Conservation (phyloP, 2,888 invertebrate genomes). For the Maniola hyperantus region DNA sequence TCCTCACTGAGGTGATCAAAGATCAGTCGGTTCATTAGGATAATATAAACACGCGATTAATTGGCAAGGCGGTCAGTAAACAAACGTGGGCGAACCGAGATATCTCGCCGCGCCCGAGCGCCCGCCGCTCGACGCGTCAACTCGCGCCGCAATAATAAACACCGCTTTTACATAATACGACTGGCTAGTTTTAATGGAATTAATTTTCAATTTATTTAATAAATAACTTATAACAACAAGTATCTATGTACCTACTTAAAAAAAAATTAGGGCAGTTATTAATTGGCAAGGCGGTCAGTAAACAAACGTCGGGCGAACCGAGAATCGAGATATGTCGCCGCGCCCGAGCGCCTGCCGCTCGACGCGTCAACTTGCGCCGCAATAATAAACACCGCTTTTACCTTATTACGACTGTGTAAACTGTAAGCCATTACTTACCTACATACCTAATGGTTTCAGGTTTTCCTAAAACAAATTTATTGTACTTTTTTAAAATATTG, state of each 20-base stretch:
- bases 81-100: slow-evolving; percentile 41
- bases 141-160: slow-evolving; percentile 20
- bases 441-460: no score
- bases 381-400: slow-evolving; percentile 16
- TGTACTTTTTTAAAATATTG: no score
- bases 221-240: no score
- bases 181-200: no score
- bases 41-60: slow-evolving; percentile 51
- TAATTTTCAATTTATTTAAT: no score
- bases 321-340: slow-evolving; percentile 33
- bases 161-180: slow-evolving; percentile 14
- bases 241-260: no score
- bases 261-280: slow-evolving; percentile 29
- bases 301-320: slow-evolving; percentile 43
- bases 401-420: not conserved
- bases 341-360: slow-evolving; percentile 4
- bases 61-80: slow-evolving; percentile 46
- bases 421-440: no score
- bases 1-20: slow-evolving; percentile 33
- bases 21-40: slow-evolving; percentile 39
- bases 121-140: slow-evolving; percentile 24
- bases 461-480: no score
- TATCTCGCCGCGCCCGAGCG: slow-evolving; percentile 28
- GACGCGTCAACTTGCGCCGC: slow-evolving; percentile 26
- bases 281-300: slow-evolving; percentile 48